These are phyloP conservation scores for Dinomys branickii DNA, from an alignment of 2,113 vertebrate species.

Conservation along the genomic window DNA sequence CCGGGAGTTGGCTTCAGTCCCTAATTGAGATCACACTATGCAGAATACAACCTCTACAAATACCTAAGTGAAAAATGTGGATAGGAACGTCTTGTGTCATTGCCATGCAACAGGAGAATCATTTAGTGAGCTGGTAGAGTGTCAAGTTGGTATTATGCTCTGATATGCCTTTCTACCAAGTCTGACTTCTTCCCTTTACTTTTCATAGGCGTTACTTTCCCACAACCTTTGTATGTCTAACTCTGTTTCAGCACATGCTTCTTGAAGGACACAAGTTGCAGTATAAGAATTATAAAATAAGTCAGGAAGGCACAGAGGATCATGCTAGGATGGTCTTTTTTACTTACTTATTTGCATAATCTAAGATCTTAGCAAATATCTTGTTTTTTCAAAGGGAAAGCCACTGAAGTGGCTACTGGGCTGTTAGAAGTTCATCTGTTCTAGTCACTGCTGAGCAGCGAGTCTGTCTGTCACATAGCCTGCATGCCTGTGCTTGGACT, in stretches of 20 bases:
- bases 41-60: neutral
- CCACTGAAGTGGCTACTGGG: neutral
- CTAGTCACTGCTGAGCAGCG: neutral
- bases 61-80: neutral
- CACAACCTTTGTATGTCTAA: neutral
- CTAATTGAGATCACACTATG: neutral
- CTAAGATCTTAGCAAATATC: constrained; percentile 3
- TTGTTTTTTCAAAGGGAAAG: neutral
- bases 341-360: neutral
- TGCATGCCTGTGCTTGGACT: neutral
- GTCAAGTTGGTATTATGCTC: neutral
- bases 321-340: neutral
- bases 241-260: neutral
- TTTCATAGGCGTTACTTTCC: neutral
- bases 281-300: neutral
- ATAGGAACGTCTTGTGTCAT: neutral
- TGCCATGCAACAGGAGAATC: neutral
- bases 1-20: neutral
- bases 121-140: no score
- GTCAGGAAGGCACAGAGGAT: neutral
- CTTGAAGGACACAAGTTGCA: neutral
- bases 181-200: neutral
- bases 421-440: neutral
- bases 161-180: neutral
- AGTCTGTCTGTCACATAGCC: no score